Base-by-base conservation (phyloP, 2,888 invertebrate species). In the Amphimallon solstitiale region DNA sequence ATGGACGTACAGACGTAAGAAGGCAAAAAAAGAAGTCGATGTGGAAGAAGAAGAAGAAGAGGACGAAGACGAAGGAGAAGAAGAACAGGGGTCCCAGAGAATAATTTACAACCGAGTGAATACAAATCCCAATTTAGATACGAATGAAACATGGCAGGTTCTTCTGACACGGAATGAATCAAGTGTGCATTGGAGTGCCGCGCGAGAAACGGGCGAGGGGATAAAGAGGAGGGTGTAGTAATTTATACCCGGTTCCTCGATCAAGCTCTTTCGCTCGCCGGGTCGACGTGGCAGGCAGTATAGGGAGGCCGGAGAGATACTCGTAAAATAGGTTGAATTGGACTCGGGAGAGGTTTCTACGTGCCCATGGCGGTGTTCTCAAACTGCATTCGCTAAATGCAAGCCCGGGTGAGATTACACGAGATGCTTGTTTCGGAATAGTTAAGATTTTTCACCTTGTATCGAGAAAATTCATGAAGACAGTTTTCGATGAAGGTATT, bases 301-400 rank as follows among this genome's bases (percentile, higher is more conserved):
- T n/a, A 66, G 73, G 70, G 69, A 69, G 66, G 71, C 72, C 73
- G 68, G 71, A 66, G 68, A 69, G 56, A 64, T 37, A 37, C 46
- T 78, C 77, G 78, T 81, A 81, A 81, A 81, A 80, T 80, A 81
- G 80, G 77, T 79, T 79, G 80, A 80, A 81, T 79, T 80, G 80
- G 79, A 78, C 81, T 77, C 80, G 72, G 70, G 81, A 79, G 81
- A 79, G 78, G 75, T 76, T 76, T 77, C 78, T 75, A 78, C 74
- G 75, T 76, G 72, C 74, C 75, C 73, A 71, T 70, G 68, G 72
- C 68, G 64, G 68, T 67, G 59, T 70, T 70, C 68, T 63, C 75
- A 23, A 59, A 75, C 75, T 75, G 77, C 75, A 76, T 78, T 76
- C 77, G 75, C 70, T 73, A 73, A 68, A 66, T 73, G 73, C 72